Conservation (phyloP, 2,888 invertebrate genomes). For the Caenorhabditis sp. region DNA sequence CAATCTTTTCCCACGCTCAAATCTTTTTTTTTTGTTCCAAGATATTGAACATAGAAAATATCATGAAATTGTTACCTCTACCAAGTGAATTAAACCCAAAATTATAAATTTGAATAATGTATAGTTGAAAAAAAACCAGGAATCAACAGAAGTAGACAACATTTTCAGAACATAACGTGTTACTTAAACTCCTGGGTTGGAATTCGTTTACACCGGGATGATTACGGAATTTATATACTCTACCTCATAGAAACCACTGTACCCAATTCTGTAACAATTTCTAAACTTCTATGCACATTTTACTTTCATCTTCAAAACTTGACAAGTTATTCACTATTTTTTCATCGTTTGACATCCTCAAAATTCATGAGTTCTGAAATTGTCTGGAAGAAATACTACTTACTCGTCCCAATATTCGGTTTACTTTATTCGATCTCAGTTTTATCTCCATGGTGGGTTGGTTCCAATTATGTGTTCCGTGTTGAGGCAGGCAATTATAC, state of each 20-base stretch:
- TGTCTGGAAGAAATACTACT: constrained; percentile 17
- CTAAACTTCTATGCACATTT: not conserved
- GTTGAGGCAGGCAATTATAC: not conserved
- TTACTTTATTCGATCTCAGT: not conserved
- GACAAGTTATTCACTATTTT: constrained; percentile 14
- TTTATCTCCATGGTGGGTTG: constrained; percentile 21
- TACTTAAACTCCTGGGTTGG: not conserved
- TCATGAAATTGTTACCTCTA: too few relatives aligned
- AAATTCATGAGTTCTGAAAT: constrained; percentile 13
- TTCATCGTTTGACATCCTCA: constrained; percentile 12
- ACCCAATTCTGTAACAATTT: not conserved
- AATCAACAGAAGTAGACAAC: too few relatives aligned
- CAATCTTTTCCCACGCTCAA: too few relatives aligned
- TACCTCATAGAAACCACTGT: not conserved
- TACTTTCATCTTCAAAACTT: constrained; percentile 34
- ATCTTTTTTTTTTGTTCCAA: too few relatives aligned
- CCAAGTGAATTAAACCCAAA: too few relatives aligned
- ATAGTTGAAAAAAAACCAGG: too few relatives aligned
- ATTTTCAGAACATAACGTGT: not conserved
- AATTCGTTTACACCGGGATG: not conserved
- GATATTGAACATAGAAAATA: too few relatives aligned
- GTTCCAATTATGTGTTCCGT: not conserved
- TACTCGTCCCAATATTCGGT: constrained; percentile 11
- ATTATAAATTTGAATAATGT: too few relatives aligned
- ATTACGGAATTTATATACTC: not conserved